Percentiles rank a stretch among this genome's conserved stretches.
These are phyloP conservation scores for Rhombomys opimus DNA, from an alignment of 2,113 vertebrate species.

Conservation along the genomic window DNA sequence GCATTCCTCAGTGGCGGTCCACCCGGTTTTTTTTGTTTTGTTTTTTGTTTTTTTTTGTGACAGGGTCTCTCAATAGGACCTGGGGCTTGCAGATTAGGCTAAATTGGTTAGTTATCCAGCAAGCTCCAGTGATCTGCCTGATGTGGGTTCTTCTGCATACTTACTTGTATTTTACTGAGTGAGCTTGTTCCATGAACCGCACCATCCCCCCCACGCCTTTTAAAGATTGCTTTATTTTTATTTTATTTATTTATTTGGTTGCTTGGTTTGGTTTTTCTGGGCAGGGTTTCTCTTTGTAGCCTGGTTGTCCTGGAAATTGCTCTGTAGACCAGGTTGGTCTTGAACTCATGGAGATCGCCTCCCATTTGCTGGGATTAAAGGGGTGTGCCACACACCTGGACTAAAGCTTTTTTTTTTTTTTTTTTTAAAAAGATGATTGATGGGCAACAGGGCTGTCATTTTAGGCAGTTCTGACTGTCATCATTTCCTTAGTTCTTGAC, in stretches of 20 bases:
- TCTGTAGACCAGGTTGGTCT: not conserved
- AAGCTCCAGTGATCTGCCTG: not conserved
- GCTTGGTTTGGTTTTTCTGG: not conserved
- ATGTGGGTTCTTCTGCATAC: not conserved
- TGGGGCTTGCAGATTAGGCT: not conserved
- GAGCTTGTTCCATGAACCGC: not conserved
- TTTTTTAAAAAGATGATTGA: not conserved
- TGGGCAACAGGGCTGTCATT: not conserved
- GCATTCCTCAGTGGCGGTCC: not conserved
- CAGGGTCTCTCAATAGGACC: not conserved
- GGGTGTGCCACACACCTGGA: too few relatives aligned
- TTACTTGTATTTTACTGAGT: not conserved
- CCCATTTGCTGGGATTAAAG: not conserved
- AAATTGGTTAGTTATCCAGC: not conserved
- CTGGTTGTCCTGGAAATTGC: not conserved
- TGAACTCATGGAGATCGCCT: not conserved
- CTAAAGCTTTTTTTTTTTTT: not conserved
- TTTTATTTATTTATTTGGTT: not conserved
- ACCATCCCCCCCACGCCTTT: not conserved
- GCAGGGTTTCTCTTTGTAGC: not conserved
- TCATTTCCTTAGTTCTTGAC: conserved; percentile 19
- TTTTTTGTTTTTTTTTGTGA: too few relatives aligned
- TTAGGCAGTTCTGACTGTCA: not conserved
- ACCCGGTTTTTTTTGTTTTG: not conserved
- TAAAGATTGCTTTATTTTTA: not conserved